These are phyloP conservation scores for Muscicapa comitata DNA, from an alignment of 2,797 vertebrate species.

Conservation along the genomic window DNA sequence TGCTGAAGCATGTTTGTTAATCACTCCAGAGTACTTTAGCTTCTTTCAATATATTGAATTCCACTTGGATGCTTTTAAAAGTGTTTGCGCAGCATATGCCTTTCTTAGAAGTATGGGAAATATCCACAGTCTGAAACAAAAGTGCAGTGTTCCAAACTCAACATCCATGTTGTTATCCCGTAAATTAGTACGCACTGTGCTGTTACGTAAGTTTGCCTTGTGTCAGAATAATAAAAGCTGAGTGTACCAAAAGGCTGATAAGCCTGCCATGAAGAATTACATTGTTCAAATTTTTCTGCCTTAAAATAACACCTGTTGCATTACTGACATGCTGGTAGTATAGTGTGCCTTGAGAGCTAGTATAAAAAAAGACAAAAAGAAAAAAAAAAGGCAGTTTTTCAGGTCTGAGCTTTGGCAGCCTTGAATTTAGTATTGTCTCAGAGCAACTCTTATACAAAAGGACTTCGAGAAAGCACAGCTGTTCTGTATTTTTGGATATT, in stretches of 20 bases:
- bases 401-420: background rate
- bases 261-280: constrained; percentile 7
- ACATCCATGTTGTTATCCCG: background rate
- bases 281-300: background rate
- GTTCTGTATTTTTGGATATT: constrained; percentile 37
- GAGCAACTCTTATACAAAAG: background rate
- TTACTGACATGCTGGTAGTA: background rate
- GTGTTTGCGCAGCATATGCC: background rate
- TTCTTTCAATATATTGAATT: constrained; percentile 50
- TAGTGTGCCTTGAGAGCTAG: background rate
- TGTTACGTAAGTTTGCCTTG: constrained; percentile 14
- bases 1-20: background rate
- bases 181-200: background rate
- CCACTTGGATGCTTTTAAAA: constrained; percentile 11
- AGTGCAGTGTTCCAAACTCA: background rate
- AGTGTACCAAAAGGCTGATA: constrained; percentile 37
- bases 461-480: background rate
- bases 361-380: background rate
- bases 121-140: constrained; percentile 24
- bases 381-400: background rate
- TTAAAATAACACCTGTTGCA: constrained; percentile 35
- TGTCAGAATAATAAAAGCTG: constrained; percentile 28
- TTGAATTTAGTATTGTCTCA: constrained; percentile 24
- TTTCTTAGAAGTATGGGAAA: constrained; percentile 32
- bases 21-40: background rate